Base-by-base conservation (phyloP, 2,113 vertebrate genomes). In the Andinoacara biseriatus region DNA sequence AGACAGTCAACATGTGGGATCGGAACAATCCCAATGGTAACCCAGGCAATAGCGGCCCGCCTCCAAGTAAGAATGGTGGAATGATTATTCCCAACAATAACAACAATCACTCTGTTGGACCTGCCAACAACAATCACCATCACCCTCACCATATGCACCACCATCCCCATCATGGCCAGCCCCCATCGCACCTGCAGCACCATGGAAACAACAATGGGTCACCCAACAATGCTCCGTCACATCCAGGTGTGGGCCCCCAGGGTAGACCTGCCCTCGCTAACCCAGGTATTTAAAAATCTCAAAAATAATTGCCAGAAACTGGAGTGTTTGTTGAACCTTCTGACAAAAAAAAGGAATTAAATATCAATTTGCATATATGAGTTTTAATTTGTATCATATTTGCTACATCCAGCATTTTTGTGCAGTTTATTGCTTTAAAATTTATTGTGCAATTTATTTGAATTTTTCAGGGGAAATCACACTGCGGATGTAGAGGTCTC, bases 1-100 rank as follows among this genome's bases (percentile, higher is more conserved):
- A 97, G 94, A 95, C 96, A 92, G 97, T 98, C 94, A 99, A 98
- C 92, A 96, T 99, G 97, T 99, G 98, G 98, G 98, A 99, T 94
- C 97, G 97, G 90, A 99, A 99, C 93, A 98, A 96, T 94, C 96
- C 97, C 58, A 96, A 95, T 94, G 95, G 94, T 94, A 96, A 93
- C 86, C 86, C 89, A 59, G 83, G 96, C 91, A 97, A 97, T 94
- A 96, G 95, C 78, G 96, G 96, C 52, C 96, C 97, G 79, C 95
- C 97, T 90, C 95, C 97, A 91, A 97, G 90, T 94, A 97, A 95
- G 87, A 94, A 91, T 80, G 93, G 92, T 69, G 90, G 91, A 76
- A 92, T 90, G 75, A 90, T 85, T 62, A 80, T 90, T 40, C 62
- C 92, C 80, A 94, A 91, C 88, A 94, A 88, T 87, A 94, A 90